Evolutionary conservation across 2,888 invertebrate species (phyloP).

Genomic region (Belgica antarctica): DNA sequence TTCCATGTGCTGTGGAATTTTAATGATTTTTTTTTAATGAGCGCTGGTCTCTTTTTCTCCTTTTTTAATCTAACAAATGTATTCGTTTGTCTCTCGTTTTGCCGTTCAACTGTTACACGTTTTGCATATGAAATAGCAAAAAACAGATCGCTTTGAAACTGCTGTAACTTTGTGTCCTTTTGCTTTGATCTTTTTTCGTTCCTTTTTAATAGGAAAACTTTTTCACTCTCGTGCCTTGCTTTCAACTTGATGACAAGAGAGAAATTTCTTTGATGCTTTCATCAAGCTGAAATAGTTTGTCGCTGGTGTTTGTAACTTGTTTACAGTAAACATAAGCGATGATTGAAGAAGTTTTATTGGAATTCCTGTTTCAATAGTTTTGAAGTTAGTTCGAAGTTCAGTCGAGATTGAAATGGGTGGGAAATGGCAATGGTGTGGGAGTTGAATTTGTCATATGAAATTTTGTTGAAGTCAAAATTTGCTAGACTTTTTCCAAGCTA

Average conservation of each 20-base stretch:
- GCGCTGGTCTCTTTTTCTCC: neutral
- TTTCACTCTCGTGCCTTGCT: constrained; percentile 17
- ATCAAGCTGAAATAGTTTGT: neutral
- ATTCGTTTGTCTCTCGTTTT: neutral
- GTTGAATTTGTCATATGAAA: too few species aligned
- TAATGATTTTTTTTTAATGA: constrained; percentile 7
- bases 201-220: neutral
- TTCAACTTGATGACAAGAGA: neutral
- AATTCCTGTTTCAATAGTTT: neutral
- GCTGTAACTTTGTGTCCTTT: constrained; percentile 39
- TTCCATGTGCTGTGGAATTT: neutral
- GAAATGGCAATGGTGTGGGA: too few species aligned
- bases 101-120: neutral
- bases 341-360: neutral
- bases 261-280: constrained; percentile 12
- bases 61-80: constrained; percentile 39
- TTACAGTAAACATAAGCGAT: too few species aligned
- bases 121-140: constrained; percentile 33
- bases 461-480: too few species aligned
- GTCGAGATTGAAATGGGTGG: too few species aligned
- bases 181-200: constrained; percentile 32
- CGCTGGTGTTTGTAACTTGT: too few species aligned
- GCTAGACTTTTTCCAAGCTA: too few species aligned
- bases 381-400: neutral
- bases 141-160: constrained; percentile 4